Conservation (phyloP, 2,888 invertebrate species). For the Andrena praecox region DNA sequence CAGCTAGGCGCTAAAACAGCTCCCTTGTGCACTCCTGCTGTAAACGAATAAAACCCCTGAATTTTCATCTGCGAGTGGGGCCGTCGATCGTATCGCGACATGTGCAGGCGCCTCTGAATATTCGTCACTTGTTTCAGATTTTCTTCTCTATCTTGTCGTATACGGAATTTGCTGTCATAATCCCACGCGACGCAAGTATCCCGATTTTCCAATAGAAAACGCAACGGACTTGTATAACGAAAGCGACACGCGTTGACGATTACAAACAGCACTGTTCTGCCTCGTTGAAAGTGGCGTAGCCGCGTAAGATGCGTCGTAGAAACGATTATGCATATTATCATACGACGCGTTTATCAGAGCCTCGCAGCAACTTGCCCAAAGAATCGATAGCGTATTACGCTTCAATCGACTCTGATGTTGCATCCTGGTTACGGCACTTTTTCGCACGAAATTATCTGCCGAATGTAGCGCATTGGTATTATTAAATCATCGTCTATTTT, state of each 20-base stretch:
- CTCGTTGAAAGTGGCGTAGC: constrained; percentile 10
- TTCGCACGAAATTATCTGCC: constrained; percentile 15
- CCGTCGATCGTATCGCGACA: no score
- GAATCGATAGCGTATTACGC: constrained; percentile 5
- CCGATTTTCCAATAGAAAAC: neutral
- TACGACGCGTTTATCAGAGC: constrained; percentile 21
- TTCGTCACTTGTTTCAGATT: no score
- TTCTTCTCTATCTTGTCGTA: no score
- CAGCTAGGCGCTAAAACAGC: no score
- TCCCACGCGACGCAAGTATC: neutral
- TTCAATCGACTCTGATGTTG: constrained; percentile 24
- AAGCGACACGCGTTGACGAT: neutral
- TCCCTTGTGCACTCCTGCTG: no score
- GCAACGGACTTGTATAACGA: neutral
- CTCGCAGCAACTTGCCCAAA: neutral
- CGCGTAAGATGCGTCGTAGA: constrained; percentile 16
- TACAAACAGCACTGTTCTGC: constrained; percentile 11
- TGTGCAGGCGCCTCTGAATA: no score
- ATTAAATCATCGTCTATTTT: constrained; percentile 1
- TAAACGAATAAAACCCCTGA: no score
- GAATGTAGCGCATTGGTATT: constrained; percentile 19
- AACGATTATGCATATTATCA: constrained; percentile 24
- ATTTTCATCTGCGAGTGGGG: no score
- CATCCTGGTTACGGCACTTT: constrained; percentile 18
- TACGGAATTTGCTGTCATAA: neutral